A percentile compares a stretch with the other conserved stretches of the same genome.
phyloP scores from a whole-genome alignment of 2,888 invertebrate species.

The Pollenia amentaria region DNA sequence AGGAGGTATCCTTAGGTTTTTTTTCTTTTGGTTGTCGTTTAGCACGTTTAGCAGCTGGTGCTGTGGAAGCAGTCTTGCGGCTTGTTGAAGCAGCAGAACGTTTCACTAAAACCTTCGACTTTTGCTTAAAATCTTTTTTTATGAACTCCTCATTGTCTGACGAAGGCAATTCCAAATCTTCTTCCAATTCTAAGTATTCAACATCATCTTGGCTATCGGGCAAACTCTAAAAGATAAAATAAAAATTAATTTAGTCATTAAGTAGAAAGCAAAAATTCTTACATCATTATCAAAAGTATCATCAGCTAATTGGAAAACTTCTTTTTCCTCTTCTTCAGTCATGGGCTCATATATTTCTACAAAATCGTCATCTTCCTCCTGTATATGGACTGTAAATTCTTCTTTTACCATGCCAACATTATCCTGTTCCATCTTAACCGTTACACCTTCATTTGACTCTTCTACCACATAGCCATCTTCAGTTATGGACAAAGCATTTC shows the following conservation, averaged over 20 bases:
- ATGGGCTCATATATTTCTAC: conserved; percentile 80
- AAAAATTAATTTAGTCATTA: not conserved
- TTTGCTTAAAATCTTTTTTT: conserved; percentile 60
- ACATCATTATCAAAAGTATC: conserved; percentile 68
- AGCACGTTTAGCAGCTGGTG: conserved; percentile 74
- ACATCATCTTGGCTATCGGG: conserved; percentile 76
- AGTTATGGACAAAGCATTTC: conserved; percentile 10
- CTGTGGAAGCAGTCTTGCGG: conserved; percentile 67
- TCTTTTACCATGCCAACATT: conserved; percentile 76
- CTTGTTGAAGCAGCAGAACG: conserved; percentile 74
- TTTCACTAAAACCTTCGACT: conserved; percentile 55
- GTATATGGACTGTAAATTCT: conserved; percentile 77
- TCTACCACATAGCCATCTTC: conserved; percentile 69
- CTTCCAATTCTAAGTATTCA: conserved; percentile 80
- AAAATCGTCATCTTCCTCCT: conserved; percentile 79
- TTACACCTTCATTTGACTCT: conserved; percentile 72
- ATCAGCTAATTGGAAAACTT: conserved; percentile 73
- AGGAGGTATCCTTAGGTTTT: conserved; percentile 78
- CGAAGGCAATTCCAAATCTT: conserved; percentile 72
- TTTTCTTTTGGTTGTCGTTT: conserved; percentile 72
- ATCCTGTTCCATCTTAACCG: conserved; percentile 75
- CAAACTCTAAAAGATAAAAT: conserved; percentile 44
- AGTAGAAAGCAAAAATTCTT: not conserved
- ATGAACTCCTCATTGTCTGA: conserved; percentile 79
- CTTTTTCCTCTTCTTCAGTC: conserved; percentile 77